phyloP scores from a whole-genome alignment of 35 echinoderm and acorn worm species.

The Chiridota heheva region DNA sequence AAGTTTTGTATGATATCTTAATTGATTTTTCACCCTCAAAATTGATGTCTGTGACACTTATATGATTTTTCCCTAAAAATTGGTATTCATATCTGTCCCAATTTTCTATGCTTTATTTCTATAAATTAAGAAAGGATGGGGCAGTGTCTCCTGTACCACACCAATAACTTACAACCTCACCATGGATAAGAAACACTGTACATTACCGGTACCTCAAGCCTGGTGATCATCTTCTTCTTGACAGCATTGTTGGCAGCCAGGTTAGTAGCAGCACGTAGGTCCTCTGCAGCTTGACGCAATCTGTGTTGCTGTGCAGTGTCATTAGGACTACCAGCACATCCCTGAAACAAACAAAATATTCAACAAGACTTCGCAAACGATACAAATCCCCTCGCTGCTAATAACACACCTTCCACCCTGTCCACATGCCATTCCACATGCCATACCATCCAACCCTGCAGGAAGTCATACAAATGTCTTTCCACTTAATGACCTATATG shows the following conservation, averaged over 20 bases:
- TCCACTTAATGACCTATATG: too few species aligned
- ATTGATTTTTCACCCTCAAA: neutral
- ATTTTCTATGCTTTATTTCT: neutral
- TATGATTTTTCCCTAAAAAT: neutral
- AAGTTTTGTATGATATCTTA: too few species aligned
- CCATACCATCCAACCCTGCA: too few species aligned
- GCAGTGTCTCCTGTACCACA: neutral
- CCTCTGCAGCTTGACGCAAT: slow-evolving; percentile 75
- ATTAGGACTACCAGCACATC: slow-evolving; percentile 87
- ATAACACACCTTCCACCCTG: too few species aligned
- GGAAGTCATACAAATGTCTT: too few species aligned
- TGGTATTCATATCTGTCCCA: neutral
- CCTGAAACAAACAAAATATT: slow-evolving; percentile 37
- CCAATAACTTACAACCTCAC: too few species aligned
- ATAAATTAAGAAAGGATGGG: neutral
- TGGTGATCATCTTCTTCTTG: slow-evolving; percentile 85
- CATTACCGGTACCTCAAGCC: slow-evolving; percentile 65
- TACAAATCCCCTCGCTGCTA: too few species aligned
- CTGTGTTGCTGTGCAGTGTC: slow-evolving; percentile 80
- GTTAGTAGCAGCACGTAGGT: slow-evolving; percentile 83
- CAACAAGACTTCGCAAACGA: too few species aligned
- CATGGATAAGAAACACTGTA: neutral
- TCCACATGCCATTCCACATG: too few species aligned
- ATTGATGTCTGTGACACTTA: neutral
- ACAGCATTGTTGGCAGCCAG: slow-evolving; percentile 93